Base-by-base conservation (phyloP, 1,140 invertebrate species). In the Aphelenchoides avenae region DNA sequence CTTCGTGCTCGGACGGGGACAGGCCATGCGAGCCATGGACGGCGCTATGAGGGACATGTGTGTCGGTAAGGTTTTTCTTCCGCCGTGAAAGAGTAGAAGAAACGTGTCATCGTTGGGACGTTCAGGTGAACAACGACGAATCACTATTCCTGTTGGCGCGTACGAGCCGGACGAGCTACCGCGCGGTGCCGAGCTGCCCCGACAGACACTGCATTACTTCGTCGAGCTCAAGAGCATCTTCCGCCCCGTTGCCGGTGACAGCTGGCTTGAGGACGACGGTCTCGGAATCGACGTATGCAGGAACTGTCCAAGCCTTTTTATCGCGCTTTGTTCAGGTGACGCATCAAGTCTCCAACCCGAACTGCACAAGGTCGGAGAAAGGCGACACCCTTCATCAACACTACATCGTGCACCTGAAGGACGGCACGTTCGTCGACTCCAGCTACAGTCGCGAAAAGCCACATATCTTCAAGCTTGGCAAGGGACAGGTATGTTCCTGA, bases 351-450 rank as follows among this genome's bases (percentile, higher is more conserved):
- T n/a, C 15, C 24, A 61, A 66, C 11, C 66, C 53, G 6, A 37
- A 70, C 30, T 72, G 64, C 7, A 49, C 39, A 9, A 66, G 50
- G 34, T 40, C 61, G 2, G 44, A 62, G 9, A 52, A 37, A 11
- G 51, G n/a, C 24, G 72, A 76, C 48, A 71, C 56, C 2, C 37
- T 73, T 22, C 68, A 76, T 43, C 71, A 73, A 40, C 72, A 73
- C 36, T 76, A 73, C 48, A 74, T 66, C 4, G 27, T 73, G 4
- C 43, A 75, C 44, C 66, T 82, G 11, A 76, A 80, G 60, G 77
- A 81, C 66, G 81, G 81, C 11, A 77, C 68, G 42, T 79, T 81
- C 51, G 79, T 82, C 75, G 81, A 82, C 57, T 81, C 80, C 56
- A 80, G 78, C 53, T 65, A 79, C 60, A 68, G 72, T n/a, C 71